Evolutionary conservation across 2,113 vertebrate genomes (phyloP), one percentile per base, ranked within the genome.

Genomic region (Misgurnus anguillicaudatus): DNA sequence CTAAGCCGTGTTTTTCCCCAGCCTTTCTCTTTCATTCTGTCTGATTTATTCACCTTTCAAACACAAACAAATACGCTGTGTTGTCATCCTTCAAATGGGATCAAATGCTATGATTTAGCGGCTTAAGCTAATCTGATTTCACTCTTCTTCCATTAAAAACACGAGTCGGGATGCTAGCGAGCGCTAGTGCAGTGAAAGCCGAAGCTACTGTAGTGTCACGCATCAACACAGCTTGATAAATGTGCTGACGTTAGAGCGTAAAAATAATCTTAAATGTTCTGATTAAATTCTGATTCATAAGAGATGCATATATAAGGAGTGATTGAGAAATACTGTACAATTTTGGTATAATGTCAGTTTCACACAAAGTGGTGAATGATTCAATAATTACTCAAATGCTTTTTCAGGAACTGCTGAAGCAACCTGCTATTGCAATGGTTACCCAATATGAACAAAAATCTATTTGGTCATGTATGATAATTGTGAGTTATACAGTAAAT

Each of bases 121-220:
- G 88, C 85, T 89, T 87, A 86, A 82, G 85, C 78, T 90, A 91
- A 93, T 90, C 88, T 85, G 86, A 91, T 91, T 91, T 88, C 85
- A 85, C 86, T 82, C 85, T 80, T 82, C 85, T 89, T 86, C 85
- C 85, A 87, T 80, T 60, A 65, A 58, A 88, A 88, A 88, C 80
- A 79, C 83, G 85, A 90, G 82, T 77, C 73, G 80, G 66, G 62
- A 82, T 75, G 81, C 82, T 81, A 79, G 85, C 75, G 4, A 79
- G 71, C 10, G 19, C 61, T 14, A 7, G 78, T 78, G 75, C 82
- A 48, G 67, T 64, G n/a, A 87, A 79, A 66, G 73, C 58, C 68
- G 53, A 47, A 51, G 86, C 85, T 84, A 87, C 83, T 83, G 69
- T 68, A 87, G 84, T 83, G 69, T 68, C 13, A 69, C 77, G 71